These are phyloP conservation scores for Montipora sp. DNA, from an alignment of 64 coral and sea anemone species.

Conservation along the genomic window DNA sequence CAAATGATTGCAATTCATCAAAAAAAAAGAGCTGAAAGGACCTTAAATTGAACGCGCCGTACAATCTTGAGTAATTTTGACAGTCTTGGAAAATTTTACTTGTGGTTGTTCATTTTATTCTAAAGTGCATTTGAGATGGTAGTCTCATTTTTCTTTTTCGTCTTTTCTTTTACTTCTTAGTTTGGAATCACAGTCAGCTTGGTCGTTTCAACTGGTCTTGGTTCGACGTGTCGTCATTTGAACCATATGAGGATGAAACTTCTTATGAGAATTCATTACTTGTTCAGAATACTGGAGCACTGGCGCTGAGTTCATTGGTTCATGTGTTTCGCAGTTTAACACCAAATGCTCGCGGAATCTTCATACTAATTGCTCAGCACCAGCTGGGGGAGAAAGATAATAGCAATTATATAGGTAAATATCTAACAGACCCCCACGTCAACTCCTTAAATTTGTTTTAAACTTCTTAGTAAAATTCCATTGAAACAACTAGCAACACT, in stretches of 20 bases:
- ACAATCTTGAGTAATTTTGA: no score
- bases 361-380: slow-evolving; percentile 79
- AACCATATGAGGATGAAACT: slow-evolving; percentile 92
- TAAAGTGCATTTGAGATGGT: no score
- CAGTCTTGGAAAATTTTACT: not conserved
- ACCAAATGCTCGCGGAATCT: slow-evolving; percentile 88
- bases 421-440: not conserved
- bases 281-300: slow-evolving; percentile 89
- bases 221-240: slow-evolving; percentile 99
- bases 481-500: no score
- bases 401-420: slow-evolving; percentile 79
- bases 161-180: slow-evolving; percentile 21
- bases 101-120: not conserved
- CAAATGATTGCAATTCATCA: no score
- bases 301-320: slow-evolving; percentile 90
- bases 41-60: no score
- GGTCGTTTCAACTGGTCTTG: slow-evolving; percentile 98
- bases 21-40: no score
- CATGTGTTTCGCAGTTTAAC: slow-evolving; percentile 98
- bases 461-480: no score
- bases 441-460: no score
- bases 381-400: slow-evolving; percentile 93
- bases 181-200: slow-evolving; percentile 96
- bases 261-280: slow-evolving; percentile 97
- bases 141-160: not conserved